Evolutionary conservation across 2,797 vertebrate genomes (phyloP).

Genomic region (Enteromius viviparus): DNA sequence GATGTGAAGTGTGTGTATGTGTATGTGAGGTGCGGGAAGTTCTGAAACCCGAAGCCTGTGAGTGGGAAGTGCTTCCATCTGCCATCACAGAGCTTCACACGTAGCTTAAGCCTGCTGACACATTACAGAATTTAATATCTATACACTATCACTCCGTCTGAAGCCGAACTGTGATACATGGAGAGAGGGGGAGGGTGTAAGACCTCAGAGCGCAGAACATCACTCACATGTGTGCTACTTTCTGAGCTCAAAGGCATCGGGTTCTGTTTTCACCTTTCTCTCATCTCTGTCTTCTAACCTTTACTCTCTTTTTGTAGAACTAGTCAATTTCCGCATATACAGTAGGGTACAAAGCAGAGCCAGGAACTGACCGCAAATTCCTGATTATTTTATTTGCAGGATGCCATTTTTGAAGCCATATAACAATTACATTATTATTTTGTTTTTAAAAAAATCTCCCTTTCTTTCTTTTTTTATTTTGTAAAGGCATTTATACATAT

Average conservation of each 20-base stretch:
- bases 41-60: constrained; percentile 40
- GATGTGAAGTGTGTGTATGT: constrained; percentile 33
- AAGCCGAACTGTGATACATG: constrained; percentile 3
- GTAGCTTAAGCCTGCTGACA: constrained; percentile 47
- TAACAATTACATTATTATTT: no score
- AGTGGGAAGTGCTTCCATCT: constrained; percentile 57
- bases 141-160: constrained; percentile 44
- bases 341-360: not conserved
- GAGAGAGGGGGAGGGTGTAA: constrained; percentile 14
- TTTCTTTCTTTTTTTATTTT: not conserved
- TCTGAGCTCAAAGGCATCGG: constrained; percentile 21
- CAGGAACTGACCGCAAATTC: not conserved
- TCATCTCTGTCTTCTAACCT: not conserved
- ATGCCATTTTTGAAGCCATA: no score
- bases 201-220: constrained; percentile 13
- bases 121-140: constrained; percentile 55
- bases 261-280: constrained; percentile 17
- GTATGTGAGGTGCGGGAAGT: constrained; percentile 1
- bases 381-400: no score
- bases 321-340: not conserved
- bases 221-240: not conserved
- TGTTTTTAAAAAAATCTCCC: no score
- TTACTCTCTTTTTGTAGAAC: not conserved
- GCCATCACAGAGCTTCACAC: constrained; percentile 45
- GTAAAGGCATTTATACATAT: not conserved